Base-by-base conservation (phyloP, 2,888 invertebrate genomes). In the Steinernema hermaphroditum region DNA sequence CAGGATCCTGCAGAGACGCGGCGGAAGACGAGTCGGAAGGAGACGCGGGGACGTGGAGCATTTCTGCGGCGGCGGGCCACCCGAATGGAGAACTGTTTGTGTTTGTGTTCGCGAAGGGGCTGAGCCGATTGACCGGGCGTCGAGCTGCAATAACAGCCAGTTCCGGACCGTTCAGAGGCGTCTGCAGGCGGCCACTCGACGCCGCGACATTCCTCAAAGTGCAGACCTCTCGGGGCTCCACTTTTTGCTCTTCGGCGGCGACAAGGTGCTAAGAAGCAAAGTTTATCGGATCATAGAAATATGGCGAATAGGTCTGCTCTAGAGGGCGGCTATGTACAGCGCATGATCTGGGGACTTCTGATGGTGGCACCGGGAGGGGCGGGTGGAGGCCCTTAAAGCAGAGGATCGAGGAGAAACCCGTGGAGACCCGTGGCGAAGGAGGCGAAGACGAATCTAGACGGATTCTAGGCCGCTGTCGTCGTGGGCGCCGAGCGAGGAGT, bases 391-490 rank as follows among this genome's bases (percentile, higher is more conserved):
- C 54, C 32, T 27, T 62, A 62, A 62, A 62, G 62, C 62, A 32
- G 62, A 62, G 62, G 34, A 62, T 62, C 62, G 62, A 62, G 62
- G 62, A 12, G 37, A 37, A 37, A 37, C 37, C 37, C 37, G 37
- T 37, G 12, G 37, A 37, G 12, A 12, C 37, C 6, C 37, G 37
- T 37, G 37, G 6, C 37, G 4, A 12, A 8, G 37, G 37, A 8
- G 37, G 6, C 37, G 4, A 12, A 8, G 37, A 16, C 46, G 54
- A 62, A 62, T 62, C 62, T 62, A 62, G 29, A 62, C 62, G 1
- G 62, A 62, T 62, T 62, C 62, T 62, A 62, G n/a, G 22, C 62
- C 62, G 32, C 62, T 62, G 62, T 62, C 62, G 62, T 62, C 62
- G 62, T 62, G 62, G 34, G 32, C 32, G 2, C 62, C 62, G 32